Base-by-base conservation (phyloP, 2,888 invertebrate species). In the Melinaea menophilus region DNA sequence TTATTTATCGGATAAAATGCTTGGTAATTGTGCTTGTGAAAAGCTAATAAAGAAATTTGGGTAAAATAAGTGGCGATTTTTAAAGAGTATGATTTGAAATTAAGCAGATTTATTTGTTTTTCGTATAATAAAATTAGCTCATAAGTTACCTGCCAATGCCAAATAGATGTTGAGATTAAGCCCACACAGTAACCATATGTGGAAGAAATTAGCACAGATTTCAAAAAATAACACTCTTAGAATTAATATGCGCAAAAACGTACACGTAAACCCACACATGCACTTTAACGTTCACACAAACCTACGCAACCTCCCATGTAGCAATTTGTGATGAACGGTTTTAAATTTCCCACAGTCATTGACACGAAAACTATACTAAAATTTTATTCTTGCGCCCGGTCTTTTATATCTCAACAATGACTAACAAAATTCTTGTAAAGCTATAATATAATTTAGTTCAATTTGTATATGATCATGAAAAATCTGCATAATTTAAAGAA, bases 311-410 rank as follows among this genome's bases (percentile, higher is more conserved):
- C 58, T 51, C 61, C 56, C 48, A 58, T 61, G 41, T 58, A 51
- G 58, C 41, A 34, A 58, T 51, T 58, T 45, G 55, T 54, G 41
- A 57, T 46, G 33, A 22, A 58, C 37, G 34, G 51, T 59, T 54
- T 59, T 41, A 37, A 58, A 12, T 64, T 64, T 64, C 58, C 51
- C 64, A 64, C 58, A 64, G 46, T 60, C 48, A 56, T 61, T 58
- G 58, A 58, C 48, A 61, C 48, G 41, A 56, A 58, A 64, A 61
- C 35, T 61, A 41, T 41, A 33, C 56, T 11, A 60, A 60, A 60
- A 2, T n/a, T 41, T 41, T 41, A 4, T 5, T 37, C 37, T 37
- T 4, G 37, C 7, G 7, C 9, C 41, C 9, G 41, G 41, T 11
- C 5, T 41, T 41, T 41, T 41, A 9, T 41, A 41, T 9, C 41